A percentile compares a stretch with the other conserved stretches of the same genome.
Conservation (phyloP, 37 sponge, comb jelly and placozoan genomes). For the Halichondria panicea region DNA sequence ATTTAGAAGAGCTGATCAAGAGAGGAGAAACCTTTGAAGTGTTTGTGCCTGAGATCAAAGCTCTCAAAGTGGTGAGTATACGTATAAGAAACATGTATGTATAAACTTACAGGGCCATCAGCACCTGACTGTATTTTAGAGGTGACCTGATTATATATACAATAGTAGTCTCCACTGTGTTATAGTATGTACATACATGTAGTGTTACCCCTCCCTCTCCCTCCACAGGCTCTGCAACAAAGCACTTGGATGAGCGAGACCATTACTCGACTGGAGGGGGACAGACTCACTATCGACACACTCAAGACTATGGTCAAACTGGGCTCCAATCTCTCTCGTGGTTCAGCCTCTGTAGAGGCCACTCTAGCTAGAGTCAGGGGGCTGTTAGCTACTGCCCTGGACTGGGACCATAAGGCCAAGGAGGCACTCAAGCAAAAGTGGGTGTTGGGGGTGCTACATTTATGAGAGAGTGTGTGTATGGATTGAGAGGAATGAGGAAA, state of each 20-base stretch:
- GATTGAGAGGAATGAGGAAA: constrained; percentile 48
- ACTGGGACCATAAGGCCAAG: constrained; percentile 78
- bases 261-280: constrained; percentile 30
- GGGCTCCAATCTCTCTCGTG: constrained; percentile 24
- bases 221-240: constrained; percentile 30
- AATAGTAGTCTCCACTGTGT: not conserved
- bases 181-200: not conserved
- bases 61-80: constrained; percentile 37
- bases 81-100: constrained; percentile 21
- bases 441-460: too few relatives aligned
- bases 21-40: constrained; percentile 36
- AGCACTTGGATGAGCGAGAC: constrained; percentile 36
- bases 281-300: constrained; percentile 29
- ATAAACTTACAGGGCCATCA: not conserved
- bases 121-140: not conserved
- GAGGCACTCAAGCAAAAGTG: constrained; percentile 51
- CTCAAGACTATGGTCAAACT: constrained; percentile 29
- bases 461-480: too few relatives aligned
- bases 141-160: not conserved
- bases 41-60: constrained; percentile 29
- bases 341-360: constrained; percentile 17
- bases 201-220: not conserved
- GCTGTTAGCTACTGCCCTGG: constrained; percentile 42
- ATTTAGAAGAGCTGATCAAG: constrained; percentile 27
- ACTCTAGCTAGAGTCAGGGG: constrained; percentile 10